Evolutionary conservation across 2,113 vertebrate species (phyloP).

Genomic region (Chrysochloris asiatica): DNA sequence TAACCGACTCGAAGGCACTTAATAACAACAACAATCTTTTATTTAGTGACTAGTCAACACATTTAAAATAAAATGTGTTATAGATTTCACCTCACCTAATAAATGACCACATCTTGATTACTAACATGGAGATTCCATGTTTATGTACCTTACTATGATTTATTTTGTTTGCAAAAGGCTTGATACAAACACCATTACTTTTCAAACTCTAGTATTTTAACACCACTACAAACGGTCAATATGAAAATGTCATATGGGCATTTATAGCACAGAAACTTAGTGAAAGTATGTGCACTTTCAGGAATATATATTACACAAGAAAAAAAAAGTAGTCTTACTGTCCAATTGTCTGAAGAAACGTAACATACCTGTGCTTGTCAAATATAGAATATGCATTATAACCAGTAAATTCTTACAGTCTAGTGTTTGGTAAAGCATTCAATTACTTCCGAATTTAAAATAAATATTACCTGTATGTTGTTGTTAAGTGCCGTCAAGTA

Average conservation of each 20-base stretch:
- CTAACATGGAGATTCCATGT: background rate
- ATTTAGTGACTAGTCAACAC: slow-evolving; percentile 5
- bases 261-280: slow-evolving; percentile 26
- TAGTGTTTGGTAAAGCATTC: slow-evolving; percentile 2
- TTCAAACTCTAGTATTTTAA: background rate
- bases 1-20: too few relatives aligned
- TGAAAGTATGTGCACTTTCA: background rate
- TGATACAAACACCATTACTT: slow-evolving; percentile 30
- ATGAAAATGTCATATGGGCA: background rate
- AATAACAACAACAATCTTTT: too few relatives aligned
- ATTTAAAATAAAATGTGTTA: slow-evolving; percentile 48
- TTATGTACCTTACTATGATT: slow-evolving; percentile 30
- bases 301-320: background rate
- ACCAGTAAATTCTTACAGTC: background rate
- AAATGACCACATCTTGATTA: slow-evolving; percentile 8
- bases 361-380: background rate
- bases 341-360: background rate
- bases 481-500: too few relatives aligned
- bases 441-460: slow-evolving; percentile 8
- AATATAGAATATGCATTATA: background rate
- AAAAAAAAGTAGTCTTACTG: slow-evolving; percentile 25
- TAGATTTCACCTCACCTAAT: background rate
- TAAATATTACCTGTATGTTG: background rate
- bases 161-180: background rate
- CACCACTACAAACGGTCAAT: background rate